Percentiles rank a stretch among this genome's conserved stretches.
These are phyloP conservation scores for Chrysopilus asiliformis DNA, from an alignment of 2,888 invertebrate species.

Conservation along the genomic window DNA sequence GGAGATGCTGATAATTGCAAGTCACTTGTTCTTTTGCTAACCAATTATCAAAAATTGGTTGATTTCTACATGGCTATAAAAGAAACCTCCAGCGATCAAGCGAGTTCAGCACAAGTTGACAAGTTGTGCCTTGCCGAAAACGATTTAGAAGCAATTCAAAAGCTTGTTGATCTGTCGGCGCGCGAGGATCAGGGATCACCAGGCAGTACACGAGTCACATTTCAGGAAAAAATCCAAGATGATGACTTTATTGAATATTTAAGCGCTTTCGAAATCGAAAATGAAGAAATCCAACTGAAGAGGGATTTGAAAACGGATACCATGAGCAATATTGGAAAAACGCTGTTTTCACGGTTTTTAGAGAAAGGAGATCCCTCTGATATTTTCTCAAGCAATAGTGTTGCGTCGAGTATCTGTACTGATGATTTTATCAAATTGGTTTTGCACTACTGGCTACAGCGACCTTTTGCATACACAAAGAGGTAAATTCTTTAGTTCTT, in stretches of 20 bases:
- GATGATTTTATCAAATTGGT: slow-evolving; percentile 56
- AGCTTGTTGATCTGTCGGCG: slow-evolving; percentile 43
- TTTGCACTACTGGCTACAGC: slow-evolving; percentile 58
- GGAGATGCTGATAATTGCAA: slow-evolving; percentile 23
- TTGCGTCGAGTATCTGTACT: slow-evolving; percentile 27
- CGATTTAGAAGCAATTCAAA: slow-evolving; percentile 48
- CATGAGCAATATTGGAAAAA: slow-evolving; percentile 25
- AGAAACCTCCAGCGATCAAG: slow-evolving; percentile 7
- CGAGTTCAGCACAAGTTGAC: slow-evolving; percentile 11
- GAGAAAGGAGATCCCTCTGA: slow-evolving; percentile 34
- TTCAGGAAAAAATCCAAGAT: slow-evolving; percentile 39
- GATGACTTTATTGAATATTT: slow-evolving; percentile 44
- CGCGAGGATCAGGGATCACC: slow-evolving; percentile 28
- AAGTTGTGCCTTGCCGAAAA: slow-evolving; percentile 23
- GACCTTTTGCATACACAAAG: slow-evolving; percentile 37
- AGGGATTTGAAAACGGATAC: slow-evolving; percentile 25
- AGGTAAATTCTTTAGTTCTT: slow-evolving; percentile 18
- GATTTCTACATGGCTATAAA: slow-evolving; percentile 28
- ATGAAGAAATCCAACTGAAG: slow-evolving; percentile 29
- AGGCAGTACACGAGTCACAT: slow-evolving; percentile 41
- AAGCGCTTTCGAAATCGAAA: slow-evolving; percentile 25
- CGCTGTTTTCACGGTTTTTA: slow-evolving; percentile 26
- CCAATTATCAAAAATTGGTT: slow-evolving; percentile 25
- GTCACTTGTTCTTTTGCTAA: slow-evolving; percentile 19
- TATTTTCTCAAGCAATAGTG: slow-evolving; percentile 24